phyloP scores from a whole-genome alignment of 2,888 invertebrate species.

The Heliothis peltigera region DNA sequence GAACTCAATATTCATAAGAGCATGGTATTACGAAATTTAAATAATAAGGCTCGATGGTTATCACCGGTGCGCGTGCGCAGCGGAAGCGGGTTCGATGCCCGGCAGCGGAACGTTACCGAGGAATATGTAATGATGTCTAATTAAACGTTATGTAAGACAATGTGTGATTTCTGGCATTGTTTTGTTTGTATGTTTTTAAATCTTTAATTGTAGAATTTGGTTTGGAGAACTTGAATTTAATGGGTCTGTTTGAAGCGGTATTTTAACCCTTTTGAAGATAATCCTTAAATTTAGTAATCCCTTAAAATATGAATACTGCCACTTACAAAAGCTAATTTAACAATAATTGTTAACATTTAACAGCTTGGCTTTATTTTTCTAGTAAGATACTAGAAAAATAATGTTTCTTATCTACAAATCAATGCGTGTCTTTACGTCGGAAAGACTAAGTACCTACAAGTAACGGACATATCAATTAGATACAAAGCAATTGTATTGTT shows the following conservation, averaged over 20 bases:
- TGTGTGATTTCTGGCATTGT: constrained; percentile 51
- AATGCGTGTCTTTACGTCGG: constrained; percentile 32
- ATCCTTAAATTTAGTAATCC: too few relatives aligned
- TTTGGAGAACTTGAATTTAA: not conserved
- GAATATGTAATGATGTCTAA: constrained; percentile 77
- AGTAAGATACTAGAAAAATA: constrained; percentile 16
- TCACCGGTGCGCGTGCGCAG: constrained; percentile 64
- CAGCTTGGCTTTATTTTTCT: too few relatives aligned
- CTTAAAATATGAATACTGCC: too few relatives aligned
- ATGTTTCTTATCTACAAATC: constrained; percentile 33
- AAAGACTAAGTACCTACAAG: not conserved
- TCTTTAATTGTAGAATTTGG: not conserved
- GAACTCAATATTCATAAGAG: constrained; percentile 45
- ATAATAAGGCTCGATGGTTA: constrained; percentile 68
- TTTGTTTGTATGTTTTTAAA: not conserved
- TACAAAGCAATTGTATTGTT: constrained; percentile 60
- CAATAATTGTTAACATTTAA: not conserved
- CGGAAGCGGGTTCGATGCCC: constrained; percentile 85
- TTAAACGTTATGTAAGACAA: constrained; percentile 65
- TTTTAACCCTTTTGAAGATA: too few relatives aligned
- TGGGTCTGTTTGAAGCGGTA: too few relatives aligned
- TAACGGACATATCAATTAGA: constrained; percentile 46
- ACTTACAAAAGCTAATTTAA: not conserved
- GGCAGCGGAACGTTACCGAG: constrained; percentile 77
- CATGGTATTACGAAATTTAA: constrained; percentile 57